These are phyloP conservation scores for Fulmarus glacialis DNA, from an alignment of 2,113 vertebrate genomes.

Conservation along the genomic window DNA sequence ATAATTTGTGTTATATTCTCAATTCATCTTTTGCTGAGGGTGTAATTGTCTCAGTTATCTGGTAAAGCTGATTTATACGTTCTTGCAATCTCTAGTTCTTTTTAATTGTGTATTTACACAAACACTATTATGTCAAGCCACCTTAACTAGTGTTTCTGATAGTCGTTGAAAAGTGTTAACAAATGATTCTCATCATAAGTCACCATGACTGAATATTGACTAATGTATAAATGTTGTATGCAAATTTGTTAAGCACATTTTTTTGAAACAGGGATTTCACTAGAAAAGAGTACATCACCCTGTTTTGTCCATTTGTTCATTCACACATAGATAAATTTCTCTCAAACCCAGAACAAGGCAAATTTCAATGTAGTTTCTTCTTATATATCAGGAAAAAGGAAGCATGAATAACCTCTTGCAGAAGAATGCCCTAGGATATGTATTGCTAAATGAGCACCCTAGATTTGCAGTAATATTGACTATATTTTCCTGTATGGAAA, in stretches of 20 bases:
- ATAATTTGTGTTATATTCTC: not conserved
- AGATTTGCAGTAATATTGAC: not conserved
- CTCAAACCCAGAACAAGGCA: not conserved
- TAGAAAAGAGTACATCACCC: not conserved
- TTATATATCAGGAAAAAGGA: not conserved
- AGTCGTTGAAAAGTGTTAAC: not conserved
- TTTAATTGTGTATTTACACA: slow-evolving; percentile 14
- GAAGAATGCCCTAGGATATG: not conserved
- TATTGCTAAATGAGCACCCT: not conserved
- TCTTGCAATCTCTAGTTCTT: not conserved
- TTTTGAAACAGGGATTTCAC: not conserved
- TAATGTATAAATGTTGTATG: not conserved
- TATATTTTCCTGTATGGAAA: not conserved
- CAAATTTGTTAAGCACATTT: not conserved
- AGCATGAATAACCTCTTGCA: not conserved
- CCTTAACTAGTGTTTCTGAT: not conserved
- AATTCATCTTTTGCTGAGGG: not conserved
- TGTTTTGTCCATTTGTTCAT: not conserved
- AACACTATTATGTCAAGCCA: not conserved
- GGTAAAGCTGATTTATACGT: not conserved
- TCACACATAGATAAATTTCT: not conserved
- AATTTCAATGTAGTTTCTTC: not conserved
- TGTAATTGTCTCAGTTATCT: not conserved
- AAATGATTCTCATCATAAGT: not conserved
- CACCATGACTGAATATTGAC: not conserved